Percentiles rank a stretch among this genome's conserved stretches.
Evolutionary conservation across 2,797 vertebrate species (phyloP).

Genomic region (Dipus sagitta): DNA sequence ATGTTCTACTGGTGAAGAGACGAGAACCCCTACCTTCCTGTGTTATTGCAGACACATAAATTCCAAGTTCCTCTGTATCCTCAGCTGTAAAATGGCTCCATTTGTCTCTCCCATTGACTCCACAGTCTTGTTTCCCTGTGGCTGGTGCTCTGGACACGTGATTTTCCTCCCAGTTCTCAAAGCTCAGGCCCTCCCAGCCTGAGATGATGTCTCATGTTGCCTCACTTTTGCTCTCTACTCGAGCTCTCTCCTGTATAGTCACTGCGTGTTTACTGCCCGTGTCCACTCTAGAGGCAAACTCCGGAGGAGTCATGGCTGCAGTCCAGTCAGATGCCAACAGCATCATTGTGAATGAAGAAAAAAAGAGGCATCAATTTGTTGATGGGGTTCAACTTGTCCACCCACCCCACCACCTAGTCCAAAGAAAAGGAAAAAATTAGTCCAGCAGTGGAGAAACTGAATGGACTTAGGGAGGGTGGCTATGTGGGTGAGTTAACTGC

Average conservation of each 20-base stretch:
- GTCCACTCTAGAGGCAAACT: neutral
- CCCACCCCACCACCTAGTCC: neutral
- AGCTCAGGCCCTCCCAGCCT: accelerated
- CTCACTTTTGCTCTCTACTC: neutral
- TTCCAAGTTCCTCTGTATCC: constrained; percentile 8
- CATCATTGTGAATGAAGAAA: neutral
- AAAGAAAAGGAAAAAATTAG: neutral
- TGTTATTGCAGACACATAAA: neutral
- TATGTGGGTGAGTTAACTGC: neutral
- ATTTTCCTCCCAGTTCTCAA: neutral
- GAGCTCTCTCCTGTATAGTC: neutral
- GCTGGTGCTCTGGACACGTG: accelerated
- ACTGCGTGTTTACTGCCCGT: accelerated
- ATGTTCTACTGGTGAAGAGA: neutral
- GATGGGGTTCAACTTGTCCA: neutral
- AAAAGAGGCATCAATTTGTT: neutral
- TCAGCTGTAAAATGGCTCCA: neutral
- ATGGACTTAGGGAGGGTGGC: neutral
- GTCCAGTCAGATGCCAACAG: neutral
- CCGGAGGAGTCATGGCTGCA: accelerated
- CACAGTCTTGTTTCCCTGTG: neutral
- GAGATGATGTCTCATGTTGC: neutral
- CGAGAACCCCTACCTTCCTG: neutral
- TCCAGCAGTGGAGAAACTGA: neutral
- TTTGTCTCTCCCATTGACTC: neutral